Percentiles rank a stretch among this genome's conserved stretches.
These are phyloP conservation scores for Parasteatoda lunata DNA, from an alignment of 2,888 invertebrate species.

Conservation along the genomic window DNA sequence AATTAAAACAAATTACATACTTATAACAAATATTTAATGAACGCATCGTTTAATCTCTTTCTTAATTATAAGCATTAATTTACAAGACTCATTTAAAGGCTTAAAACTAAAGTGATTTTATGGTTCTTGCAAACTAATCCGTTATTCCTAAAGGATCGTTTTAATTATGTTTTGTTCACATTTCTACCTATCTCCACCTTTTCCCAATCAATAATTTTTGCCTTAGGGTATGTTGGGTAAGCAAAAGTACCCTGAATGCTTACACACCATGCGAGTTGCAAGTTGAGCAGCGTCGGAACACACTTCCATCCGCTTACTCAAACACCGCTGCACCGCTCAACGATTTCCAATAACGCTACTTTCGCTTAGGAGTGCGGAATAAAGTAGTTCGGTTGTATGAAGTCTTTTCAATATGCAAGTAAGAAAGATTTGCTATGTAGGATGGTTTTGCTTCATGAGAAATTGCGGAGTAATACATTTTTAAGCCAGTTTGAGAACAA, in stretches of 20 bases:
- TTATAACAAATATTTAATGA: no score
- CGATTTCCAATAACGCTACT: slow-evolving; percentile 45
- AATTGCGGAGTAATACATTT: neutral
- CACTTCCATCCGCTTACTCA: slow-evolving; percentile 24
- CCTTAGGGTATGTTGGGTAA: neutral
- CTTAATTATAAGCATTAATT: no score
- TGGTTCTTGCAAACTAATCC: neutral
- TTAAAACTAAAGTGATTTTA: no score
- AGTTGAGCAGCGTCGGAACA: slow-evolving; percentile 6
- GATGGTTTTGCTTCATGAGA: neutral
- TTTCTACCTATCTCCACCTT: neutral
- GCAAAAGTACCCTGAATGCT: neutral
- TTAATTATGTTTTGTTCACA: neutral
- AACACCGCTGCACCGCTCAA: slow-evolving; percentile 25
- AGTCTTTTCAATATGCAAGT: neutral
- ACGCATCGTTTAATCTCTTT: no score
- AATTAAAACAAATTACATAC: no score
- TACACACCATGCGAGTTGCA: neutral
- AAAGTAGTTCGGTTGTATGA: neutral
- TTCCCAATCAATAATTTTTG: neutral
- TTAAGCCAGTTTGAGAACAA: neutral
- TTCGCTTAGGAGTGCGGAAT: neutral
- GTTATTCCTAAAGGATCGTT: neutral
- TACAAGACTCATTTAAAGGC: no score
- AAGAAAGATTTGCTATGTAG: neutral